phyloP scores from a whole-genome alignment of 2,888 invertebrate genomes.

The Hirtodrosophila duncani region DNA sequence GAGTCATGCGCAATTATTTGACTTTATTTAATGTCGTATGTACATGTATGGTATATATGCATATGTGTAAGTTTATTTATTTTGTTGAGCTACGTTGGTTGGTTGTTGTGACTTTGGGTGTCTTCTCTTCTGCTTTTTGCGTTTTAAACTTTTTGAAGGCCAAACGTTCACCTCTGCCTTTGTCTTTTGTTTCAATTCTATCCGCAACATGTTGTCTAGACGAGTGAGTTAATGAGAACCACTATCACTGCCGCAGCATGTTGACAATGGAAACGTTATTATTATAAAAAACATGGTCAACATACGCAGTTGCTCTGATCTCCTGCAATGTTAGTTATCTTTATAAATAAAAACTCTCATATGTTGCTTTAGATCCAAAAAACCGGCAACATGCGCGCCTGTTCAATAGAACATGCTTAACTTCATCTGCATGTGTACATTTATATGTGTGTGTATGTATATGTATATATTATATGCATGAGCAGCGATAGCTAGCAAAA shows the following conservation, averaged over 20 bases:
- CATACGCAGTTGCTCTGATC: conserved; percentile 29
- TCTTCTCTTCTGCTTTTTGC: conserved; percentile 44
- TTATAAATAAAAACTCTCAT: conserved; percentile 2
- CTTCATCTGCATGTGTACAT: conserved; percentile 10
- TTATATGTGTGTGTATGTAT: conserved; percentile 4
- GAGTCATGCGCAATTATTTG: conserved; percentile 34
- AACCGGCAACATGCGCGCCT: conserved; percentile 47
- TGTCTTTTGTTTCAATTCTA: conserved; percentile 21
- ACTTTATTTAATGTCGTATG: conserved; percentile 29
- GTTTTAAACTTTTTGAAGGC: conserved; percentile 62
- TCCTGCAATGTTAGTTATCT: conserved; percentile 23
- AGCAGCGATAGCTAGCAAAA: conserved; percentile 14
- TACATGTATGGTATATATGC: background rate
- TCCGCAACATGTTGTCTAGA: background rate
- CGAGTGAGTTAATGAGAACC: background rate
- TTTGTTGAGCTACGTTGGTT: conserved; percentile 24
- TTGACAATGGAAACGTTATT: too few relatives aligned
- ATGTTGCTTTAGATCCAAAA: background rate
- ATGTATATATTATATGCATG: too few relatives aligned
- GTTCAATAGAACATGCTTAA: conserved; percentile 45
- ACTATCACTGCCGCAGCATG: conserved; percentile 9
- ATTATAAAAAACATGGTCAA: too few relatives aligned
- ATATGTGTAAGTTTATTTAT: conserved; percentile 4
- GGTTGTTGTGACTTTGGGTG: conserved; percentile 9
- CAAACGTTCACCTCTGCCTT: conserved; percentile 50